A percentile compares a stretch with the other conserved stretches of the same genome.
phyloP scores from a whole-genome alignment of 2,113 vertebrate genomes.

The Serinus canaria region DNA sequence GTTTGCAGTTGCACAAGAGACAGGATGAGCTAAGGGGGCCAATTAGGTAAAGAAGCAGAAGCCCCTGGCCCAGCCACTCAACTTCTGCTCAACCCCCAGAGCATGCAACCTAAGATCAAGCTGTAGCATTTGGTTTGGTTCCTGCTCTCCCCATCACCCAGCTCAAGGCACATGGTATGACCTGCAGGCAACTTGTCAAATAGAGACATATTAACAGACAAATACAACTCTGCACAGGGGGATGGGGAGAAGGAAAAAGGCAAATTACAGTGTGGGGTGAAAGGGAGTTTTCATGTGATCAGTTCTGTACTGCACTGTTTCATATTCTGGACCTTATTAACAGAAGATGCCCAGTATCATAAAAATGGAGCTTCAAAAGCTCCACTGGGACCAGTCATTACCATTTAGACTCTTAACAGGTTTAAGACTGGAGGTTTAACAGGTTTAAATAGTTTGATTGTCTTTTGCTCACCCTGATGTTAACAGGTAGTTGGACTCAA shows the following conservation, averaged over 20 bases:
- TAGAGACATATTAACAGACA: neutral
- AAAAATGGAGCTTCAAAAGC: neutral
- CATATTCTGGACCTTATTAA: neutral
- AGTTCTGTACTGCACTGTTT: neutral
- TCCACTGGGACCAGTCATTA: neutral
- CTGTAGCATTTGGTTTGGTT: neutral
- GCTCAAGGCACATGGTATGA: neutral
- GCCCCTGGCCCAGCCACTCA: neutral
- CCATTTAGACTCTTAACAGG: neutral
- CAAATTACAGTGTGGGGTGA: neutral
- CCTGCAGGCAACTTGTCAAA: neutral
- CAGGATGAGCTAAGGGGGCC: neutral
- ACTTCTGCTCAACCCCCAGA: accelerated
- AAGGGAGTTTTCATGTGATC: neutral
- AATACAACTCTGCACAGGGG: neutral
- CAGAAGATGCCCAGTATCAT: neutral
- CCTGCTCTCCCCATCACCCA: neutral
- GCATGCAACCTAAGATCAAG: neutral
- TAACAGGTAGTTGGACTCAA: neutral
- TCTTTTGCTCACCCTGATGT: neutral
- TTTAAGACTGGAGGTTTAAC: neutral
- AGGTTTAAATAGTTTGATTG: neutral
- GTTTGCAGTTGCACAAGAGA: neutral
- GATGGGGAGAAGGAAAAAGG: neutral
- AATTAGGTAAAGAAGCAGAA: neutral